Base-by-base conservation (phyloP, 2,797 vertebrate genomes). In the Diplodus sargus region DNA sequence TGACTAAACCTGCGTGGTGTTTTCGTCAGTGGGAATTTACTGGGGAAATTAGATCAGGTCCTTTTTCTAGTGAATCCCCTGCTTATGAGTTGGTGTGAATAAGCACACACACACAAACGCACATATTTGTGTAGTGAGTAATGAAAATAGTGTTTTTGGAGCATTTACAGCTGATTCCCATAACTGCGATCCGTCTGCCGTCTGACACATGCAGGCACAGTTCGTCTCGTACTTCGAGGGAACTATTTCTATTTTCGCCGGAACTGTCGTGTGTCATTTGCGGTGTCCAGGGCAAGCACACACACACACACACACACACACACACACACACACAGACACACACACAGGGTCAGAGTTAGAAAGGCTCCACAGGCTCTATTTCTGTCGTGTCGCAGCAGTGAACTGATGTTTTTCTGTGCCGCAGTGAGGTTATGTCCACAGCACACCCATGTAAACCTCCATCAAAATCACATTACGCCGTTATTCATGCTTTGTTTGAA, bases 21-120 rank as follows among this genome's bases (percentile, higher is more conserved):
- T 57, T 74, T 30, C 47, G 23, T 58, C 20, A 34, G 4, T 6
- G 45, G 59, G 66, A 49, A 48, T 51, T 74, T 56, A 63, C n/a
- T 17, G 49, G 5, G 20, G 5, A 53, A 39, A 58, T 52, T 16
- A 22, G 12, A 30, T 15, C 17, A 57, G n/a, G n/a, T 42, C 49
- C 2, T 17, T 15, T 52, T 70, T 70, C n/a, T 47, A 8, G 20
- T 28, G 6, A 48, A 25, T 63, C 18, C 16, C 11, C 15, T 34
- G 34, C 25, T 58, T 54, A 14, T 58, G 15, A 63, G 12, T 4
- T 0, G 13, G 5, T 62, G 39, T 34, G 12, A 59, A 48, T 42
- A 11, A 48, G 5, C 20, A 58, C 67, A 60, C 25, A 48, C 5
- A 5, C 25, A 48, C 5, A 5, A 8, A 45, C 20, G 18, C 6